phyloP scores from a whole-genome alignment of 2,888 invertebrate species.

The Griposia aprilina region DNA sequence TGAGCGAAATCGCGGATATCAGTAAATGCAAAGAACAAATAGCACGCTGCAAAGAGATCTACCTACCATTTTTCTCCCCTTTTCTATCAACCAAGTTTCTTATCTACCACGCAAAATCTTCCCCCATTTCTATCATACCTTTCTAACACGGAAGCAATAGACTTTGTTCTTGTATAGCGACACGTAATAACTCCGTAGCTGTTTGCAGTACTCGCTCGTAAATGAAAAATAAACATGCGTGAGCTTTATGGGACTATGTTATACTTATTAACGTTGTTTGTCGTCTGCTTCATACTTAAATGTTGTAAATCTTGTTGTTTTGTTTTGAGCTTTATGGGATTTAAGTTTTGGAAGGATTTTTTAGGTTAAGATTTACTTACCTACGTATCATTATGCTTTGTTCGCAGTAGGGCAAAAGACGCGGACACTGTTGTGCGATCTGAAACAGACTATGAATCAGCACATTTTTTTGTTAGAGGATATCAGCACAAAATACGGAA shows the following conservation, averaged over 20 bases:
- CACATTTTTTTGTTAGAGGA: background rate
- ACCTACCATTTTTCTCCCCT: background rate
- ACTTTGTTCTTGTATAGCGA: slow-evolving; percentile 68
- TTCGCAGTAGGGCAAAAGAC: background rate
- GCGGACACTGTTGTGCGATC: background rate
- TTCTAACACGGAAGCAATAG: slow-evolving; percentile 51
- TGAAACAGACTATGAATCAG: background rate
- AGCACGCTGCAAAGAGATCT: background rate
- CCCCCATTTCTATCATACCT: slow-evolving; percentile 25
- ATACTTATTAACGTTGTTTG: slow-evolving; percentile 86
- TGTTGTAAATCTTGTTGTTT: slow-evolving; percentile 62
- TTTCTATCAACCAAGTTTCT: slow-evolving; percentile 36
- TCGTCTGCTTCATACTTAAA: slow-evolving; percentile 72
- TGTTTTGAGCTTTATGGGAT: slow-evolving; percentile 34
- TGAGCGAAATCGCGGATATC: too few relatives aligned
- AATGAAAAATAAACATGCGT: slow-evolving; percentile 90
- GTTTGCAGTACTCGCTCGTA: slow-evolving; percentile 82
- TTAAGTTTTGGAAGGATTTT: slow-evolving; percentile 33
- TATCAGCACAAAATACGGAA: background rate
- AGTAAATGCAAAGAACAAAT: background rate
- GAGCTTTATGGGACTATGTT: slow-evolving; percentile 82
- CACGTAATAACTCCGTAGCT: slow-evolving; percentile 73
- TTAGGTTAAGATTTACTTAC: background rate
- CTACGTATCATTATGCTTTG: background rate
- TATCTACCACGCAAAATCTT: slow-evolving; percentile 33